phyloP scores from a whole-genome alignment of 2,888 invertebrate species.

The Priocnemis perturbator region DNA sequence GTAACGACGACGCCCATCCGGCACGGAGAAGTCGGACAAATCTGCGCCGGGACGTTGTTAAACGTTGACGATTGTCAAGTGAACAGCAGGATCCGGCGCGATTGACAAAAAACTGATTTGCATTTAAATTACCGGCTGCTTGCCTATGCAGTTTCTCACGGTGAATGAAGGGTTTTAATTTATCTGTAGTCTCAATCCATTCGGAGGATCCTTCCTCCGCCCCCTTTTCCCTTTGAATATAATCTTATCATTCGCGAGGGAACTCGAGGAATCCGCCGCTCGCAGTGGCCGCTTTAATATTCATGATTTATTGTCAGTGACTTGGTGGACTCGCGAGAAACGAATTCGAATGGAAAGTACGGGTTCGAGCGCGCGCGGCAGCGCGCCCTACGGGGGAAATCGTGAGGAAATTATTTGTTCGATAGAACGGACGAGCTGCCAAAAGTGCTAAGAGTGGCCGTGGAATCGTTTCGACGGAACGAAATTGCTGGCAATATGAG shows the following conservation, averaged over 20 bases:
- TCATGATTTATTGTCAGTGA: conserved; percentile 58
- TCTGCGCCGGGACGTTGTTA: not conserved
- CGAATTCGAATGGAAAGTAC: conserved; percentile 23
- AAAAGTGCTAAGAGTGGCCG: too few species aligned
- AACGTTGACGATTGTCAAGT: conserved; percentile 36
- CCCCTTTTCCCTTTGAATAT: conserved; percentile 50
- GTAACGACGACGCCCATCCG: not conserved
- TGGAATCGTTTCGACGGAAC: too few species aligned
- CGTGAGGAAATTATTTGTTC: too few species aligned
- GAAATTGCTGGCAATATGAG: too few species aligned
- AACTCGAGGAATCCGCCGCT: conserved; percentile 30
- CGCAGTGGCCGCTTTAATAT: conserved; percentile 49
- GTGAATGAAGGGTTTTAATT: conserved; percentile 51
- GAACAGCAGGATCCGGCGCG: conserved; percentile 41
- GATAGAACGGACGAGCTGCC: too few species aligned
- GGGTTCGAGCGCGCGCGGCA: too few species aligned
- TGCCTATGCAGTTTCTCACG: conserved; percentile 45
- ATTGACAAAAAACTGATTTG: conserved; percentile 59
- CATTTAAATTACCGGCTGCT: conserved; percentile 57
- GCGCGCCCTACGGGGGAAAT: too few species aligned
- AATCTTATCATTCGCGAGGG: conserved; percentile 52
- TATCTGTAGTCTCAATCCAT: conserved; percentile 52
- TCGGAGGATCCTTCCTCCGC: conserved; percentile 32
- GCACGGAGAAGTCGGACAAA: not conserved
- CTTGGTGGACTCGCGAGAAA: conserved; percentile 38